Conservation (phyloP, 92 coral and sea anemone species). For the Epizoanthus rinbou region DNA sequence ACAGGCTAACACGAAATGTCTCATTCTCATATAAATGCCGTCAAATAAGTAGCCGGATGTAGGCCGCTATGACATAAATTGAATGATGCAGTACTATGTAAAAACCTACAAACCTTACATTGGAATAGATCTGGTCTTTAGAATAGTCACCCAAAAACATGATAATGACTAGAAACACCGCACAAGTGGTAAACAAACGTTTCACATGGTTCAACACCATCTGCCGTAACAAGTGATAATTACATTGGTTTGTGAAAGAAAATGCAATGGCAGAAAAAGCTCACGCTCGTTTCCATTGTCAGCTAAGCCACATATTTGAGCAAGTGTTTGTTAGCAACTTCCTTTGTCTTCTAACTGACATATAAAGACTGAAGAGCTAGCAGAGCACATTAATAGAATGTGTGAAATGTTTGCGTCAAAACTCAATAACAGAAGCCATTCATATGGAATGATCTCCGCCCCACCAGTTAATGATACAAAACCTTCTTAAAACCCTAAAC, state of each 20-base stretch:
- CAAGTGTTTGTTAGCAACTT: conserved; percentile 25
- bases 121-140: background rate
- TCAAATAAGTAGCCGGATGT: background rate
- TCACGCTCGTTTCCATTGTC: background rate
- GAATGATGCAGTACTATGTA: conserved; percentile 12
- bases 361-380: background rate
- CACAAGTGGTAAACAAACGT: conserved; percentile 9
- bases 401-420: conserved; percentile 6
- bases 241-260: background rate
- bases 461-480: conserved; percentile 4
- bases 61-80: background rate
- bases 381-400: background rate
- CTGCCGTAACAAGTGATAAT: conserved; percentile 4
- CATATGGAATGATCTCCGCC: background rate
- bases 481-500: background rate
- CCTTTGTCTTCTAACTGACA: conserved; percentile 14
- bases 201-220: conserved; percentile 7
- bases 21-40: conserved; percentile 12
- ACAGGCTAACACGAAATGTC: conserved; percentile 14
- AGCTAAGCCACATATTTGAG: background rate
- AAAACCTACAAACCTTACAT: too few relatives aligned
- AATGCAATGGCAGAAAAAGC: conserved; percentile 1
- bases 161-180: conserved; percentile 18
- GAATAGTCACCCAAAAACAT: conserved; percentile 3
- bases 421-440: background rate